Evolutionary conservation across 2,888 invertebrate species (phyloP), one percentile per base, ranked within the genome.

Genomic region (Cynaeus angustus): DNA sequence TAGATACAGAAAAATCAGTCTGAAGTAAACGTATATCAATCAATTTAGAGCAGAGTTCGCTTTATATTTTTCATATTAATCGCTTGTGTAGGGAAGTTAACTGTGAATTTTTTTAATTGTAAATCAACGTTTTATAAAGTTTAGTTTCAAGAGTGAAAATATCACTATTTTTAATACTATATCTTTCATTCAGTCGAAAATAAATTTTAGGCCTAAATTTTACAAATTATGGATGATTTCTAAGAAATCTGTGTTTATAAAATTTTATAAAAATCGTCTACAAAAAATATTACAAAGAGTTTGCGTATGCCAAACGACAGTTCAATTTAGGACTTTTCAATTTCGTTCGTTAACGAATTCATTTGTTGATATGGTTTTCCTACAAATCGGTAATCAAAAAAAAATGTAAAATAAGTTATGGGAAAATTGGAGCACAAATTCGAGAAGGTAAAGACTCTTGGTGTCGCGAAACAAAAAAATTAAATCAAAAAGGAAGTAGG

Each of bases 231-330:
- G 52, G n/a, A 48, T 16, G 28, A 58, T 50, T 26, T 53, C 53
- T 52, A 66, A 46, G 53, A 69, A 66, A 45, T 38, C 10, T 41
- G 50, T 62, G 52, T 38, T 52, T 69, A 50, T 43, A 71, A 71
- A 71, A 16, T 61, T 67, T 67, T 68, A 67, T 59, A 71, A 70
- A 70, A 66, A 71, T 45, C 4, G 14, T 43, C 71, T 68, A 71
- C 71, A 71, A 71, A 71, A 71, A 67, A 67, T 64, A 62, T 58
- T 58, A 64, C 52, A 48, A 21, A 64, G 52, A 59, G 43, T 69
- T 38, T 52, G 9, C 10, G 14, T 46, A 46, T 9, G 56, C 56
- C 58, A 48, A 56, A 68, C 50, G 66, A 66, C 50, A 66, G 8
- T 56, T 30, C 12, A 56, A 56, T 58, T 56, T 66, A 53, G 16